Conservation (phyloP, 1,140 invertebrate genomes). For the Cyrtorhinus lividipennis region DNA sequence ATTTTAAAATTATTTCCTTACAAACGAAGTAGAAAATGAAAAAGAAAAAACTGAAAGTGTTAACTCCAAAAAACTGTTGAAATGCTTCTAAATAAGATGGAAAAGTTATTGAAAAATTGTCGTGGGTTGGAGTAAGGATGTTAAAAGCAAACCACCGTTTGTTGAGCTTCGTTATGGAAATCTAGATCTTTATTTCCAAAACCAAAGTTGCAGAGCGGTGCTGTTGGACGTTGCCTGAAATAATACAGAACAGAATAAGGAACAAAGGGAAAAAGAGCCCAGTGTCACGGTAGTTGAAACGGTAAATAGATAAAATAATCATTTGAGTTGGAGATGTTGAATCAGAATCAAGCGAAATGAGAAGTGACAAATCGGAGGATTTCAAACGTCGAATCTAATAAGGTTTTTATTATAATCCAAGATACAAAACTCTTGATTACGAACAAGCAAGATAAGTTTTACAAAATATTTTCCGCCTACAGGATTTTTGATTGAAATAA, state of each 20-base stretch:
- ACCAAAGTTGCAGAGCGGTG: slow-evolving; percentile 27
- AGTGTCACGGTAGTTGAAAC: too few species aligned
- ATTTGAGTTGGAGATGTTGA: too few species aligned
- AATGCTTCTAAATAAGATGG: background rate
- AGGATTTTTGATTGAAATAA: slow-evolving; percentile 59
- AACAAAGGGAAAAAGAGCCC: too few species aligned
- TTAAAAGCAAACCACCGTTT: slow-evolving; percentile 26
- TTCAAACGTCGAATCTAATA: background rate
- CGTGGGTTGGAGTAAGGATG: slow-evolving; percentile 12
- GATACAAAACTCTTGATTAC: slow-evolving; percentile 19
- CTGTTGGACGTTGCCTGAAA: slow-evolving; percentile 35
- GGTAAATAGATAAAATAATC: too few species aligned
- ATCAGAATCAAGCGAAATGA: too few species aligned
- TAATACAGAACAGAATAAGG: slow-evolving; percentile 35
- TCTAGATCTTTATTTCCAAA: slow-evolving; percentile 39
- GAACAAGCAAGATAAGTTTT: slow-evolving; percentile 21
- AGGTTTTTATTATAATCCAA: slow-evolving; percentile 5
- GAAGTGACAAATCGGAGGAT: background rate
- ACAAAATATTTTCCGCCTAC: slow-evolving; percentile 40
- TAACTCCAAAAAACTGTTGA: background rate
- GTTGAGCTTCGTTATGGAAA: slow-evolving; percentile 29
- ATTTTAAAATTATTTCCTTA: slow-evolving; percentile 10
- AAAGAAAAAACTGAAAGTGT: slow-evolving; percentile 1
- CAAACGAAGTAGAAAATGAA: slow-evolving; percentile 15
- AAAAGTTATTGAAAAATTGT: slow-evolving; percentile 7